Conservation (phyloP, 2,113 vertebrate genomes). For the Atrichornis clamosus region DNA sequence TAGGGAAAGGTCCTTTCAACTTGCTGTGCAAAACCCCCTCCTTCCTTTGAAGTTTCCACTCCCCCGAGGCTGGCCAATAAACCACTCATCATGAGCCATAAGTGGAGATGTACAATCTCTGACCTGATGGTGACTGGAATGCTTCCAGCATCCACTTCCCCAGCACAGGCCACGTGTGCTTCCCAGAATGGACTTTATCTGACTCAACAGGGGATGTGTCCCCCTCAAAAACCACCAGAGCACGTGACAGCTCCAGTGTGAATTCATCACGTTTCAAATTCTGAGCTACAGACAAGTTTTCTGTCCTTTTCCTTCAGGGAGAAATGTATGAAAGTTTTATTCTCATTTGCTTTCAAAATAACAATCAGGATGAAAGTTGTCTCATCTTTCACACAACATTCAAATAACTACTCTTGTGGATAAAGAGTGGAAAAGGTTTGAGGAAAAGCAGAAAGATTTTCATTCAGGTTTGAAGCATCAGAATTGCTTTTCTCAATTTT, state of each 20-base stretch:
- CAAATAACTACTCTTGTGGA: not conserved
- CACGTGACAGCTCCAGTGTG: not conserved
- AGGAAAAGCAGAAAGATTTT: not conserved
- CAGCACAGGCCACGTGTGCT: not conserved
- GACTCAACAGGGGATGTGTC: not conserved
- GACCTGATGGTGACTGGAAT: not conserved
- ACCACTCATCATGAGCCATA: not conserved
- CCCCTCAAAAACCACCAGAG: not conserved
- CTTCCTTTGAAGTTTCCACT: not conserved
- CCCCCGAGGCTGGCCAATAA: not conserved
- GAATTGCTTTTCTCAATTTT: not conserved
- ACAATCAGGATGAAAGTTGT: not conserved
- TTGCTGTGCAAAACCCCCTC: not conserved
- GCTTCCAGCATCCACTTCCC: not conserved
- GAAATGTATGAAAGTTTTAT: not conserved
- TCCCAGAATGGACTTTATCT: not conserved
- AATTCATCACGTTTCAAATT: not conserved
- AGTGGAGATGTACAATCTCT: not conserved
- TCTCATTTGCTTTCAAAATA: not conserved
- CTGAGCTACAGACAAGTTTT: not conserved
- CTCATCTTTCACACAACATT: not conserved
- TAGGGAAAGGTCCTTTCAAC: not conserved
- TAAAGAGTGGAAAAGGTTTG: not conserved
- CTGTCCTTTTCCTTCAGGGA: not conserved
- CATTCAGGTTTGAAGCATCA: not conserved